phyloP scores from a whole-genome alignment of 2,888 invertebrate species.

The Cosmia trapezina region DNA sequence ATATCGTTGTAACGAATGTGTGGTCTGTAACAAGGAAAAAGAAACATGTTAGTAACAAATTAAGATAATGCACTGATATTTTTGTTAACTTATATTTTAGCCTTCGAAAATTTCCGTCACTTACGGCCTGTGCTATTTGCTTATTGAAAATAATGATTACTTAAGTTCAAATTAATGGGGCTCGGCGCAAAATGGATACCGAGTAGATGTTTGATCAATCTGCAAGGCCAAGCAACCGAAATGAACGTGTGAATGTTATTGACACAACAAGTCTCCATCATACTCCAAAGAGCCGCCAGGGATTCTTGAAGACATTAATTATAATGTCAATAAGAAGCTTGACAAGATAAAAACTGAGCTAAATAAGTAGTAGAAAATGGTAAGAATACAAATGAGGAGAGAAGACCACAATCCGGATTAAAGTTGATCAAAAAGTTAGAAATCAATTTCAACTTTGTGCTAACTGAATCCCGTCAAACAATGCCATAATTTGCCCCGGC shows the following conservation, averaged over 20 bases:
- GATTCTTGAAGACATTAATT: neutral
- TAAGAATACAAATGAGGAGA: slow-evolving; percentile 16
- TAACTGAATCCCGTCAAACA: slow-evolving; percentile 55
- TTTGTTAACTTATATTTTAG: neutral
- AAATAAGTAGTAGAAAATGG: neutral
- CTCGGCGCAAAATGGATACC: neutral
- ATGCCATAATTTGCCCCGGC: slow-evolving; percentile 43
- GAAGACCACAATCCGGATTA: slow-evolving; percentile 28
- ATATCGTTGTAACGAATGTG: slow-evolving; percentile 45
- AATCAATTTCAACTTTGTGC: slow-evolving; percentile 49
- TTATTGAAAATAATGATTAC: neutral
- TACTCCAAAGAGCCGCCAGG: no score
- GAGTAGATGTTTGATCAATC: neutral
- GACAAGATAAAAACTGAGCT: neutral
- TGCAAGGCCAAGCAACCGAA: neutral
- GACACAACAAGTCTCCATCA: neutral
- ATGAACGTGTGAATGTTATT: slow-evolving; percentile 1
- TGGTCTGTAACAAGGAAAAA: slow-evolving; percentile 44
- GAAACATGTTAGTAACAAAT: slow-evolving; percentile 5
- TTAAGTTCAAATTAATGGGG: neutral
- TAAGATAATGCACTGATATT: neutral
- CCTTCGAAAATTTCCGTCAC: slow-evolving; percentile 8
- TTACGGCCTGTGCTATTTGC: neutral
- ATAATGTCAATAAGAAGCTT: neutral
- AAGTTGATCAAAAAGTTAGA: slow-evolving; percentile 35